Percentiles rank a stretch among this genome's conserved stretches.
Evolutionary conservation across 2,113 vertebrate species (phyloP).

Genomic region (Clinocottus analis): DNA sequence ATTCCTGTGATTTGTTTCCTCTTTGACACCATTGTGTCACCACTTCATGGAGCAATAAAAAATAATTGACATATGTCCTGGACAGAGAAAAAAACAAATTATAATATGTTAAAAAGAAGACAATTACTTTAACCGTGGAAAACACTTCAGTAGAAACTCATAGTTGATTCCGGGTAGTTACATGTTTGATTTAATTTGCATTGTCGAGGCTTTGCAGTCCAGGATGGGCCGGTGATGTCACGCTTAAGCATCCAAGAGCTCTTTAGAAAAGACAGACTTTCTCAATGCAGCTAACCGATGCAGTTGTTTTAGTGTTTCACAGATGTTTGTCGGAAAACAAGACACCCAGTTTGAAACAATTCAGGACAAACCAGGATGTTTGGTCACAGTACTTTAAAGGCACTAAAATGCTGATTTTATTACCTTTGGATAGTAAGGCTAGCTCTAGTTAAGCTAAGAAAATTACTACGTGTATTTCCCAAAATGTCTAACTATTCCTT

Average conservation of each 20-base stretch:
- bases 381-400: no score
- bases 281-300: no score
- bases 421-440: background rate
- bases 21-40: slow-evolving; percentile 51
- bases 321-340: no score
- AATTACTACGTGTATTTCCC: background rate
- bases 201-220: background rate
- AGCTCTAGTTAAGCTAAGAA: background rate
- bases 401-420: background rate
- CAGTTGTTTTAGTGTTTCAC: no score
- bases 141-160: background rate
- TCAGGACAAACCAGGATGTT: no score
- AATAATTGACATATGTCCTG: slow-evolving; percentile 53
- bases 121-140: background rate
- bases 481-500: background rate
- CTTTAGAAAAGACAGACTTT: no score
- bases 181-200: background rate
- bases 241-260: no score
- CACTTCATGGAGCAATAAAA: slow-evolving; percentile 44
- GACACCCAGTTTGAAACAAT: no score
- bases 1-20: slow-evolving; percentile 70
- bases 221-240: no score
- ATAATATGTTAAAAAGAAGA: slow-evolving; percentile 2
- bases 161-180: background rate
- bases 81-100: slow-evolving; percentile 30